Conservation (phyloP, 2,888 invertebrate species). For the Listrodromus nycthemerus region DNA sequence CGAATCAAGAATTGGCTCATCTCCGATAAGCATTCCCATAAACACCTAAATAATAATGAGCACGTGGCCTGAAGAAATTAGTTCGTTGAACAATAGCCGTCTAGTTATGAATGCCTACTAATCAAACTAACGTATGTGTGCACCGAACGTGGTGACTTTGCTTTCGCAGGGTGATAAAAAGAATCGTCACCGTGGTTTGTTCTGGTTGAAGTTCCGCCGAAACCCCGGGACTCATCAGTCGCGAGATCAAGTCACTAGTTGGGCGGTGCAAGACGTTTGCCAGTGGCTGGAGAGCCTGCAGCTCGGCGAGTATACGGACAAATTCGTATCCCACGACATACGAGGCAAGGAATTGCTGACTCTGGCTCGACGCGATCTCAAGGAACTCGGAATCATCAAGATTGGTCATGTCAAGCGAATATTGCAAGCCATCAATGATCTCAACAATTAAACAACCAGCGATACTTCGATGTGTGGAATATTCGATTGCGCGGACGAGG, state of each 20-base stretch:
- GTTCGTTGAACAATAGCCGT: slow-evolving; percentile 16
- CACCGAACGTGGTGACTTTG: slow-evolving; percentile 2
- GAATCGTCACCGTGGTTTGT: slow-evolving; percentile 86
- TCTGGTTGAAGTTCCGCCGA: slow-evolving; percentile 89
- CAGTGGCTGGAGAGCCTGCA: slow-evolving; percentile 96
- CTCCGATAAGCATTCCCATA: neutral
- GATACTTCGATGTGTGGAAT: slow-evolving; percentile 39
- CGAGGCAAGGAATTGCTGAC: slow-evolving; percentile 95
- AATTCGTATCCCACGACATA: slow-evolving; percentile 96
- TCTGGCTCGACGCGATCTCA: slow-evolving; percentile 93
- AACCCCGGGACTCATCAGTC: slow-evolving; percentile 82
- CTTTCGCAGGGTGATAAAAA: slow-evolving; percentile 80
- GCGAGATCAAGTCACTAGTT: slow-evolving; percentile 85
- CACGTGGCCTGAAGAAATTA: slow-evolving; percentile 25
- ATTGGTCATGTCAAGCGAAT: slow-evolving; percentile 98
- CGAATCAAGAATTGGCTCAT: neutral
- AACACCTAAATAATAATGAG: neutral
- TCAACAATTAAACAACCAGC: slow-evolving; percentile 82
- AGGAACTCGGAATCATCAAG: slow-evolving; percentile 97
- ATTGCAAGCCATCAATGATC: slow-evolving; percentile 95
- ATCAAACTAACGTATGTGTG: slow-evolving; percentile 52
- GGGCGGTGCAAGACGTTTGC: slow-evolving; percentile 96
- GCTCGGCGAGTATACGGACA: slow-evolving; percentile 95
- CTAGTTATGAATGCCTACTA: slow-evolving; percentile 49
- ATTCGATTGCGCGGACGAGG: slow-evolving; percentile 37